Evolutionary conservation across 2,113 vertebrate species (phyloP).

Genomic region (Pedetes capensis): DNA sequence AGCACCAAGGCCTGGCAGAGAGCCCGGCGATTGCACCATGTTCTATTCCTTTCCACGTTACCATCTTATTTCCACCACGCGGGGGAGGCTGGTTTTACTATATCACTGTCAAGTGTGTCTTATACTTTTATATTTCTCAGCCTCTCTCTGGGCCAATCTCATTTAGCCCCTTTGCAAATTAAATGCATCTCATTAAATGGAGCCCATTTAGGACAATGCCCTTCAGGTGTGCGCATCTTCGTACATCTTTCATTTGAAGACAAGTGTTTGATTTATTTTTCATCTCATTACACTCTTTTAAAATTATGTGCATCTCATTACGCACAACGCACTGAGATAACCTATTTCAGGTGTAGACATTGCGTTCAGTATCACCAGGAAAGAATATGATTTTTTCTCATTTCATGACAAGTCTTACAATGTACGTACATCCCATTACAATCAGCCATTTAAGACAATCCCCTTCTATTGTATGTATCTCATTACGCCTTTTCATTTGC

Average conservation of each 20-base stretch:
- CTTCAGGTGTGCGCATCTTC: slow-evolving; percentile 71
- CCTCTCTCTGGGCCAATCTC: slow-evolving; percentile 64
- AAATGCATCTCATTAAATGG: slow-evolving; percentile 72
- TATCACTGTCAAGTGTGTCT: neutral
- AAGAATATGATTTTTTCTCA: slow-evolving; percentile 62
- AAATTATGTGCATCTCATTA: slow-evolving; percentile 79
- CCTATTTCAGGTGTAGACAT: slow-evolving; percentile 76
- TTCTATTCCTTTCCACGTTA: neutral
- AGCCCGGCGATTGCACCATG: rapidly evolving
- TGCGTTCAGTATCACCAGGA: slow-evolving; percentile 68
- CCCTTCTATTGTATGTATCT: slow-evolving; percentile 68
- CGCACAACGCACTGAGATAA: slow-evolving; percentile 23
- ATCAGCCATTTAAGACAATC: slow-evolving; percentile 75
- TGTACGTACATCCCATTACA: slow-evolving; percentile 78
- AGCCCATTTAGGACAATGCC: slow-evolving; percentile 78
- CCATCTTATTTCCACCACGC: neutral
- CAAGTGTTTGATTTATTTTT: slow-evolving; percentile 80
- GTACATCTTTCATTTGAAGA: slow-evolving; percentile 69
- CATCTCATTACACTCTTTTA: slow-evolving; percentile 75
- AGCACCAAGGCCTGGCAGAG: neutral
- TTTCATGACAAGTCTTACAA: slow-evolving; percentile 74
- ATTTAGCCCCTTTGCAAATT: slow-evolving; percentile 73
- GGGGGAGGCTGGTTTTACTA: neutral
- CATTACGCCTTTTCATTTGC: slow-evolving; percentile 68
- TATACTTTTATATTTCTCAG: slow-evolving; percentile 40